Evolutionary conservation across 2,888 invertebrate genomes (phyloP).

Genomic region (Phrixothrix hirtus): DNA sequence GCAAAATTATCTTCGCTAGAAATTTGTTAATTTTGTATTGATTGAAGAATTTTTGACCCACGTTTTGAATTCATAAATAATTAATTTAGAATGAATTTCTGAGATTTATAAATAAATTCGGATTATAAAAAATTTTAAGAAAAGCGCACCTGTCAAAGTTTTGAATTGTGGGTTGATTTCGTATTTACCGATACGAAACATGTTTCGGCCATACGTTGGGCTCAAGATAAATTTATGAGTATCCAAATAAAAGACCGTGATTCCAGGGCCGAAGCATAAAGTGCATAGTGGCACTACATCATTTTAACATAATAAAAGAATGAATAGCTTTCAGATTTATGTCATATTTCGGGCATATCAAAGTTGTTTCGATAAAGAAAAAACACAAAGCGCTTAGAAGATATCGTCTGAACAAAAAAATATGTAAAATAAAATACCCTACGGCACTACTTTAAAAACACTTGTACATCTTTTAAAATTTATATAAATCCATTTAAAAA

Average conservation of each 20-base stretch:
- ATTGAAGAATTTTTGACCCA: constrained; percentile 22
- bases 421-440: constrained; percentile 28
- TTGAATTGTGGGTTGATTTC: constrained; percentile 30
- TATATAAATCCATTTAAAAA: background rate
- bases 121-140: constrained; percentile 10
- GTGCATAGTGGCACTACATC: constrained; percentile 52
- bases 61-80: too few relatives aligned
- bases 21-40: constrained; percentile 45
- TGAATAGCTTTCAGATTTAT: constrained; percentile 56
- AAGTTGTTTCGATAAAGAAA: constrained; percentile 47
- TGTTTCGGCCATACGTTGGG: constrained; percentile 29
- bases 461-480: constrained; percentile 9
- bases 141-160: constrained; percentile 24
- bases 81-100: too few relatives aligned
- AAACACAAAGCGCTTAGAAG: constrained; percentile 45
- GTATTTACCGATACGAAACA: constrained; percentile 30
- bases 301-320: constrained; percentile 55
- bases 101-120: too few relatives aligned
- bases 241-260: constrained; percentile 31
- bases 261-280: constrained; percentile 38
- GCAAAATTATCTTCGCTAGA: constrained; percentile 54
- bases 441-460: constrained; percentile 12
- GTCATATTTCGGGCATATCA: constrained; percentile 55
- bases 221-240: constrained; percentile 30
- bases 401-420: constrained; percentile 27